Conservation (phyloP, 2,113 vertebrate species). For the Rhynchomys soricoides region DNA sequence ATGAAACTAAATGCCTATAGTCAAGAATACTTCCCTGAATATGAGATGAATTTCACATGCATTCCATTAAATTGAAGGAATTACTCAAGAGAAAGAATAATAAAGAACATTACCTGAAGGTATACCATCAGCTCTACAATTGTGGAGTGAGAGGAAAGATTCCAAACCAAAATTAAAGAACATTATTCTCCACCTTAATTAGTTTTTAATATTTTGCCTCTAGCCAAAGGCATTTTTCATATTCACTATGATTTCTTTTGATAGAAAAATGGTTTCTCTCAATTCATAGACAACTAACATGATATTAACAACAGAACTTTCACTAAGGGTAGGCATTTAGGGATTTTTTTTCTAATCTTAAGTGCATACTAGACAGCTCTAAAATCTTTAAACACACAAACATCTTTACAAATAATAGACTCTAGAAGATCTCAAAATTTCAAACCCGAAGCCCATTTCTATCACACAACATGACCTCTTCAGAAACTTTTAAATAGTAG, state of each 20-base stretch:
- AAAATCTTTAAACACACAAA: slow-evolving; percentile 37
- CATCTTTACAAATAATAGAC: neutral
- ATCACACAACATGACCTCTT: neutral
- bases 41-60: neutral
- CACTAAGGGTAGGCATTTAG: slow-evolving; percentile 34
- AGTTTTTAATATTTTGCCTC: slow-evolving; percentile 30
- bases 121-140: neutral
- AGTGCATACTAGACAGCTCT: neutral
- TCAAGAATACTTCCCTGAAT: slow-evolving; percentile 7
- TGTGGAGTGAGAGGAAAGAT: slow-evolving; percentile 41
- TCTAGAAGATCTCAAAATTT: slow-evolving; percentile 23
- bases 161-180: slow-evolving; percentile 47
- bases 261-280: slow-evolving; percentile 51
- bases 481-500: slow-evolving; percentile 34
- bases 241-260: slow-evolving; percentile 40
- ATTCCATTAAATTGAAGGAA: slow-evolving; percentile 54
- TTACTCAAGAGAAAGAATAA: slow-evolving; percentile 64
- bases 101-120: slow-evolving; percentile 30
- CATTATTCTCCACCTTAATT: neutral
- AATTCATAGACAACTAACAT: slow-evolving; percentile 47
- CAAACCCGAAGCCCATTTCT: slow-evolving; percentile 37
- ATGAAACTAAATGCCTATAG: slow-evolving; percentile 42
- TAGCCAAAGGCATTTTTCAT: slow-evolving; percentile 34
- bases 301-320: slow-evolving; percentile 57
- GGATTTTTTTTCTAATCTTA: slow-evolving; percentile 50